Conservation (phyloP, 1,140 invertebrate species). For the Stegodyphus mimosarum region DNA sequence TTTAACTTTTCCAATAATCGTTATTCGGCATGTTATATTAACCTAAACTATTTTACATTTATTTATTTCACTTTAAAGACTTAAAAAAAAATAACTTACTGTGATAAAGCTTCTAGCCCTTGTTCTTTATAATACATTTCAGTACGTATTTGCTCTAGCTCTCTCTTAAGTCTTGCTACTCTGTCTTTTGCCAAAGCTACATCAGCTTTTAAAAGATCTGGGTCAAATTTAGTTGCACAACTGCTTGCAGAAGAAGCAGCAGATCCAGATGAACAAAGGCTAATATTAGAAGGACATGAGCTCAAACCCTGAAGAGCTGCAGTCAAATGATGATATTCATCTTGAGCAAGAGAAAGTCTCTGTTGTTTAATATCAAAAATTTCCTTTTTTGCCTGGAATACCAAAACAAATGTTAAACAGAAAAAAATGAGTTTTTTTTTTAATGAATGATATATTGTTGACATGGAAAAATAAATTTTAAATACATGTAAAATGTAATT, state of each 20-base stretch:
- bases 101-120: slow-evolving; percentile 90
- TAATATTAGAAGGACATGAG: slow-evolving; percentile 59
- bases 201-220: slow-evolving; percentile 91
- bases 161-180: slow-evolving; percentile 87
- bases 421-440: neutral
- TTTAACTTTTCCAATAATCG: no score
- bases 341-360: slow-evolving; percentile 89
- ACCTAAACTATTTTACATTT: no score
- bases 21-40: no score
- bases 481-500: neutral
- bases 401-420: neutral
- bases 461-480: neutral
- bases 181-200: slow-evolving; percentile 87
- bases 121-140: slow-evolving; percentile 92
- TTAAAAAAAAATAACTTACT: slow-evolving; percentile 73
- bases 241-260: slow-evolving; percentile 83
- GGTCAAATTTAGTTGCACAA: slow-evolving; percentile 91
- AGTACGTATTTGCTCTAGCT: slow-evolving; percentile 89
- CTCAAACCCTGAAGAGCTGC: slow-evolving; percentile 80
- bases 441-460: neutral
- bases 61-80: neutral
- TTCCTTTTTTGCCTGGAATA: slow-evolving; percentile 88
- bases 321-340: slow-evolving; percentile 95
- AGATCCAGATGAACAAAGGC: slow-evolving; percentile 59
- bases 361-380: slow-evolving; percentile 96